phyloP scores from a whole-genome alignment of 2,888 invertebrate species.

The Apodemia zela region DNA sequence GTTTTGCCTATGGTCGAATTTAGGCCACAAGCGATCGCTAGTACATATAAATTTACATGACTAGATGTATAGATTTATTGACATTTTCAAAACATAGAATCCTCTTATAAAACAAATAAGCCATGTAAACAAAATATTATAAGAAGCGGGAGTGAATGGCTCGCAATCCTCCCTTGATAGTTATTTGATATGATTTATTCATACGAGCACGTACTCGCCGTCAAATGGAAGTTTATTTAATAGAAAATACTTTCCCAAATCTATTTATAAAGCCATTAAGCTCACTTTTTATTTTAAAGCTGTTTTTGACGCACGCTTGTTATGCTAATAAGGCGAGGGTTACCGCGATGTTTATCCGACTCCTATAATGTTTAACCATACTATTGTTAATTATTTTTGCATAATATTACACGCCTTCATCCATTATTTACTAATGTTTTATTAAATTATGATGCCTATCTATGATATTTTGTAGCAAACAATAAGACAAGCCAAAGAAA shows the following conservation, averaged over 20 bases:
- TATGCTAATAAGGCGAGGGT: constrained; percentile 62
- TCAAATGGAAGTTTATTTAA: constrained; percentile 64
- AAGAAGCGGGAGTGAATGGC: not conserved
- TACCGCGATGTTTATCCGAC: constrained; percentile 30
- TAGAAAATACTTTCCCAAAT: constrained; percentile 74
- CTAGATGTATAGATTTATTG: no score
- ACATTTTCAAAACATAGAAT: not conserved
- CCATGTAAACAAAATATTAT: constrained; percentile 19
- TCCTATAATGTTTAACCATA: constrained; percentile 10
- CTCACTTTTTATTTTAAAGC: constrained; percentile 60
- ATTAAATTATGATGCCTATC: not conserved
- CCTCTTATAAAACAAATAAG: constrained; percentile 18
- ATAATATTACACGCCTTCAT: not conserved
- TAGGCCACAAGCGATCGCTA: no score
- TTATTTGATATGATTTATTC: constrained; percentile 88
- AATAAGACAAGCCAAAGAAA: no score
- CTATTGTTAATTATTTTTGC: constrained; percentile 3
- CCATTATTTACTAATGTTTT: not conserved
- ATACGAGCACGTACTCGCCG: constrained; percentile 63
- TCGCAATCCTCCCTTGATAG: constrained; percentile 78
- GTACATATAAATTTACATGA: no score
- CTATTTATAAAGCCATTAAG: constrained; percentile 78
- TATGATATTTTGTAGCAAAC: no score
- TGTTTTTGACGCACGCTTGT: constrained; percentile 60
- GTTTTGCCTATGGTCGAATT: no score